Conservation (phyloP, 2,888 invertebrate species). For the Mesorhabditis spiculigera region DNA sequence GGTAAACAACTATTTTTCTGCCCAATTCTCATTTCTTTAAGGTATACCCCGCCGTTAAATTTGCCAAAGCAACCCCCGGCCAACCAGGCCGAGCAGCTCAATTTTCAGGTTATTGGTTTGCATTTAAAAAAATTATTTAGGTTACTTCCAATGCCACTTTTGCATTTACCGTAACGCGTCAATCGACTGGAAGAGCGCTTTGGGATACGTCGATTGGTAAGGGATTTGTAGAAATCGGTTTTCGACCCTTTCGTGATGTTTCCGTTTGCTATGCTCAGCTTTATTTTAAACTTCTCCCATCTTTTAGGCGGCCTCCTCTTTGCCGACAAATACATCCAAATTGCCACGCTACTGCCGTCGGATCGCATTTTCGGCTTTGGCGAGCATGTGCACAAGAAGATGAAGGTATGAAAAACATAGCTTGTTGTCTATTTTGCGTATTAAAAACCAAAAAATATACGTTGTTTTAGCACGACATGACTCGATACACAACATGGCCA, state of each 20-base stretch:
- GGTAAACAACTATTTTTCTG: constrained; percentile 8
- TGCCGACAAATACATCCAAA: constrained; percentile 52
- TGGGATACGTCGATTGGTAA: constrained; percentile 37
- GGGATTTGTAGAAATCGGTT: not conserved
- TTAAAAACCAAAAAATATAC: too few species aligned
- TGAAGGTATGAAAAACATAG: constrained; percentile 30
- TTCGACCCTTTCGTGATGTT: not conserved
- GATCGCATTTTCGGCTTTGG: constrained; percentile 53
- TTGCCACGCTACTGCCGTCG: constrained; percentile 46
- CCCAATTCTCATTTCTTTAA: not conserved
- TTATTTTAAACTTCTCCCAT: not conserved
- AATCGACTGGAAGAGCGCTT: constrained; percentile 19
- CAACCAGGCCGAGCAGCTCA: constrained; percentile 10
- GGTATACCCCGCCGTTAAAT: constrained; percentile 29
- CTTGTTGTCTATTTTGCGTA: too few species aligned
- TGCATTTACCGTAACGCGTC: constrained; percentile 10
- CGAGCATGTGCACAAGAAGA: constrained; percentile 49
- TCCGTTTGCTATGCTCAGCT: too few species aligned
- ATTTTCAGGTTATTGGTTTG: constrained; percentile 12
- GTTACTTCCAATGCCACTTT: not conserved
- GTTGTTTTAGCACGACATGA: constrained; percentile 43
- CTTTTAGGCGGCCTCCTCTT: constrained; percentile 46
- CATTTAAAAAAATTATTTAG: not conserved
- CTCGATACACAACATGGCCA: constrained; percentile 43
- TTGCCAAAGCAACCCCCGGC: constrained; percentile 26